Base-by-base conservation (phyloP, 2,888 invertebrate species). In the Lissocephala sabroskyi region DNA sequence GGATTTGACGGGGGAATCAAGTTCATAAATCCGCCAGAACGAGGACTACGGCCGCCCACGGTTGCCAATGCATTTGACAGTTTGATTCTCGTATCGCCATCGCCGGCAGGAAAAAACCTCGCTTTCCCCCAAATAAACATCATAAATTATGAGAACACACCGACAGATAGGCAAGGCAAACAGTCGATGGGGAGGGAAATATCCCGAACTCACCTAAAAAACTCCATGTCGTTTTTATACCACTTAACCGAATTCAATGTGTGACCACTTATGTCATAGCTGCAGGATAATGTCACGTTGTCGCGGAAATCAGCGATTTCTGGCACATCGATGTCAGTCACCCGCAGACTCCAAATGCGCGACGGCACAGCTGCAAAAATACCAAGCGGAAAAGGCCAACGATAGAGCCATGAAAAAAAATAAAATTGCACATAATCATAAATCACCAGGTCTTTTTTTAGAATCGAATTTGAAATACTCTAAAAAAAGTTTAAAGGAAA, bases 171-270 rank as follows among this genome's bases (percentile, higher is more conserved):
- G 3, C 1, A 14, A n/a, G n/a, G n/a, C n/a, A n/a, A n/a, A n/a
- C n/a, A n/a, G n/a, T n/a, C n/a, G 7, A 23, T 23, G 23, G 4
- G 3, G 4, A 23, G 23, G 23, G 23, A 7, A 23, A 23, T 7
- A 23, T 23, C 23, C 23, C 29, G 49, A 60, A 79, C 82, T 80
- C 77, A 86, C 82, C 86, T 84, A 79, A 86, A 86, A 79, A 86
- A 86, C 66, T 86, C 86, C 55, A 80, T 80, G 56, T 83, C 84
- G 71, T 80, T 81, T 60, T 82, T 82, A 62, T 86, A 86, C 86
- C 86, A 86, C 77, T 86, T 86, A 42, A 86, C 86, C 39, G 86
- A 86, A 64, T 86, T 86, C 51, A 86, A 73, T 58, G 85, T 83
- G 66, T 86, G 86, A 35, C 77, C 79, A 56, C 82, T 83, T 82